Evolutionary conservation across 2,797 vertebrate genomes (phyloP).

Genomic region (Poeciliopsis paucimaculata): DNA sequence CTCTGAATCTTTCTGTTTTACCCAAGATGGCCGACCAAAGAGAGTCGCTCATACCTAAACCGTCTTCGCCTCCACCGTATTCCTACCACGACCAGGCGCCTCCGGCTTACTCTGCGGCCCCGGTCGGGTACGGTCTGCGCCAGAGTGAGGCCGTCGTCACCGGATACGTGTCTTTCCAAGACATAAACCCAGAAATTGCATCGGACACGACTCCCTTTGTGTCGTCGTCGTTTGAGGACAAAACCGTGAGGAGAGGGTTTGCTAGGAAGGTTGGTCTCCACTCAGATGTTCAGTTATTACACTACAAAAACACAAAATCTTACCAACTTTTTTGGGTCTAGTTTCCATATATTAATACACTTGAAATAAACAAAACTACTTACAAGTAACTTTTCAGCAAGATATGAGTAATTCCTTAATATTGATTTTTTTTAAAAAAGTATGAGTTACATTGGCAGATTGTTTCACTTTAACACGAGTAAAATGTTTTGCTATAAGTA

Average conservation of each 20-base stretch:
- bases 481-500: too few relatives aligned
- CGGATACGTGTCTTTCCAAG: constrained; percentile 18
- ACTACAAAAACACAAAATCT: neutral
- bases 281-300: neutral
- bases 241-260: constrained; percentile 61
- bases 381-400: too few relatives aligned
- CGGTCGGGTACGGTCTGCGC: neutral
- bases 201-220: neutral
- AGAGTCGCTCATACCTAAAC: neutral
- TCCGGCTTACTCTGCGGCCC: constrained; percentile 45
- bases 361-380: too few relatives aligned
- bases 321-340: neutral
- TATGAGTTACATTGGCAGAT: too few relatives aligned
- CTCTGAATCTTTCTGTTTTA: constrained; percentile 4
- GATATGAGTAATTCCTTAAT: too few relatives aligned
- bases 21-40: constrained; percentile 57
- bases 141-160: neutral
- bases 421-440: too few relatives aligned
- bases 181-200: constrained; percentile 12
- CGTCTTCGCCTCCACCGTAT: constrained; percentile 12
- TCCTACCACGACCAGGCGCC: constrained; percentile 25
- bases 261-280: constrained; percentile 65
- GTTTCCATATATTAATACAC: too few relatives aligned
- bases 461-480: too few relatives aligned
- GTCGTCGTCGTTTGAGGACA: constrained; percentile 48